Base-by-base conservation (phyloP, 1,140 invertebrate species). In the Acromyrmex echinatior region DNA sequence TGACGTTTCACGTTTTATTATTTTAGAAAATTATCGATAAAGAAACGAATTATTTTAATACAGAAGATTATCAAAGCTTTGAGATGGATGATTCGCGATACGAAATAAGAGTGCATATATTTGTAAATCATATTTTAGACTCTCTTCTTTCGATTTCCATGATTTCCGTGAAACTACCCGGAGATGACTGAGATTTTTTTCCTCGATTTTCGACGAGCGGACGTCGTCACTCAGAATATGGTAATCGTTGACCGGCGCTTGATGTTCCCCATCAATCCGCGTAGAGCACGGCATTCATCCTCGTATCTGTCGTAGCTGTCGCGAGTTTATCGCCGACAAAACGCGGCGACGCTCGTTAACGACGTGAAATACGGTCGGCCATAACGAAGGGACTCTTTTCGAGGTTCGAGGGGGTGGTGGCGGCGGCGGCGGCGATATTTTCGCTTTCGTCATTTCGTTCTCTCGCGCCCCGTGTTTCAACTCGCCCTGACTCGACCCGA, bases 311-410 rank as follows among this genome's bases (percentile, higher is more conserved):
- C 92, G 81, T 25, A 81, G 70, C 79, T 82, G 88, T 89, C 88
- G 87, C 87, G 87, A 91, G 92, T 94, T 94, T 93, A 94, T 94
- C 93, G 92, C 88, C 93, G 93, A 92, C 93, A 93, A 94, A 94
- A 94, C 90, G 92, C 71, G 88, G 45, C 81, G 80, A 81, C 79
- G 79, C 93, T 94, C 94, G 94, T 95, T 94, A 95, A 93, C 92
- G 90, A 92, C 87, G 88, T 93, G 93, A 94, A 94, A 94, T 94
- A 94, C 92, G 92, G 90, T 84, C 92, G 92, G 88, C 91, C 92
- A 92, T 94, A 94, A 94, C 93, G 91, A 88, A 90, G 89, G 88
- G 90, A 91, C 90, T 89, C 90, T 93, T 93, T 87, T 86, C 82
- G 85, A 70, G 85, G 53, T 39, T 53, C 16, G 31, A 16, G 78